Evolutionary conservation across 2,888 invertebrate species (phyloP).

Genomic region (Sesia apiformis): DNA sequence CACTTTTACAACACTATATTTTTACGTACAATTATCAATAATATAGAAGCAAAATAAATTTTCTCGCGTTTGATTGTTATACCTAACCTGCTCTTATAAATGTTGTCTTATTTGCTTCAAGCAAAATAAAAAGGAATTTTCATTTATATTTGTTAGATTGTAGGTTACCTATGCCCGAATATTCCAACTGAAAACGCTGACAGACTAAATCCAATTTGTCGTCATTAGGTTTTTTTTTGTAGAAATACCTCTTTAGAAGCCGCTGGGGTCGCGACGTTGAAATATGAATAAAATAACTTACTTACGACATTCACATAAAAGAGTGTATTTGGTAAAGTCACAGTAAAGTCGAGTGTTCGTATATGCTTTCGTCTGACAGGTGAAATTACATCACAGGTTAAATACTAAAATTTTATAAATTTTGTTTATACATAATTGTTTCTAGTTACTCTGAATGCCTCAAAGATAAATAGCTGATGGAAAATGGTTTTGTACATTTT

Average conservation of each 20-base stretch:
- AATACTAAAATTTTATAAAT: too few species aligned
- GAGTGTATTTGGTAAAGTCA: neutral
- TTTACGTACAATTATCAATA: too few species aligned
- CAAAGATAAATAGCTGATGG: too few species aligned
- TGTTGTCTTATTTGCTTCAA: neutral
- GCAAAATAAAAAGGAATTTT: neutral
- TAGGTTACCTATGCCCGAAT: neutral
- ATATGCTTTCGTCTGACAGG: too few species aligned
- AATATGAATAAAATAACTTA: too few species aligned
- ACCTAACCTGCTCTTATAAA: neutral
- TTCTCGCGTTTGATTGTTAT: neutral
- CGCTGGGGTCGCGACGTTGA: neutral
- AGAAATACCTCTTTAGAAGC: neutral
- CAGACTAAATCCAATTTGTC: neutral
- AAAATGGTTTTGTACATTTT: too few species aligned
- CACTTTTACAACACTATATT: too few species aligned
- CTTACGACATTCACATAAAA: neutral
- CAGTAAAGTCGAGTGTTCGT: too few species aligned
- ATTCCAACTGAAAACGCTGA: neutral
- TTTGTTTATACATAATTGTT: too few species aligned
- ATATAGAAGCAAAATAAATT: neutral
- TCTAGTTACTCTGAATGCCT: too few species aligned
- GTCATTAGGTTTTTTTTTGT: neutral
- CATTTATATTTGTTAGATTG: neutral
- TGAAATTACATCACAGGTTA: too few species aligned